Conservation (phyloP, 2,888 invertebrate species). For the Vesta saturnalis region DNA sequence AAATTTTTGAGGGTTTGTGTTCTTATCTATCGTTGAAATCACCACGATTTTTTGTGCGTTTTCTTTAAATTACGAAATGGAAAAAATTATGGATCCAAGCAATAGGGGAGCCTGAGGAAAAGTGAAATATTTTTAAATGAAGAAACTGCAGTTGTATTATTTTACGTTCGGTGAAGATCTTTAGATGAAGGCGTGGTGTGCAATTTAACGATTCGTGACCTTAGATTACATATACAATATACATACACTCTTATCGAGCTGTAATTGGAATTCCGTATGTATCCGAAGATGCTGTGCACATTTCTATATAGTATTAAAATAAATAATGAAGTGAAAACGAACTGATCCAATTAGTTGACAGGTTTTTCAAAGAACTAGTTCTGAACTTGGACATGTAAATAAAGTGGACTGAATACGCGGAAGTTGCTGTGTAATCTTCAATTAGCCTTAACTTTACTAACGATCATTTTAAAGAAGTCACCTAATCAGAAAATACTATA, state of each 20-base stretch:
- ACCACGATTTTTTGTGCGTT: constrained; percentile 14
- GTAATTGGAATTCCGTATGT: constrained; percentile 32
- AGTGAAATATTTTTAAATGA: constrained; percentile 31
- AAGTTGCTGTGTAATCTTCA: constrained; percentile 13
- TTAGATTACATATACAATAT: no score
- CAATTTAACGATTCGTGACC: constrained; percentile 43
- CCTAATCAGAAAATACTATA: not conserved
- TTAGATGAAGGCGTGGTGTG: constrained; percentile 40
- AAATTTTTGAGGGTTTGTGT: constrained; percentile 36
- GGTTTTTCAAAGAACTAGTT: constrained; percentile 28
- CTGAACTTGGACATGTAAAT: constrained; percentile 30
- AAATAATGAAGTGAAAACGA: constrained; percentile 31
- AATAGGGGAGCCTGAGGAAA: not conserved
- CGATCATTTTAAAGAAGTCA: no score
- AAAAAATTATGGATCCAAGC: not conserved
- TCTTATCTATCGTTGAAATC: constrained; percentile 38
- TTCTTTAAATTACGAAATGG: not conserved
- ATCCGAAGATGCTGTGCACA: constrained; percentile 11
- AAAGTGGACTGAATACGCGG: constrained; percentile 34
- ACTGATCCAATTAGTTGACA: constrained; percentile 31
- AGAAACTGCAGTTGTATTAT: constrained; percentile 33
- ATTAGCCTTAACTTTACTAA: not conserved
- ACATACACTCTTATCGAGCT: constrained; percentile 29
- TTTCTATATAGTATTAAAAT: constrained; percentile 13
- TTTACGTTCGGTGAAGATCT: constrained; percentile 36